These are phyloP conservation scores for Leguminivora glycinivorella DNA, from an alignment of 1,140 invertebrate species.

Conservation along the genomic window DNA sequence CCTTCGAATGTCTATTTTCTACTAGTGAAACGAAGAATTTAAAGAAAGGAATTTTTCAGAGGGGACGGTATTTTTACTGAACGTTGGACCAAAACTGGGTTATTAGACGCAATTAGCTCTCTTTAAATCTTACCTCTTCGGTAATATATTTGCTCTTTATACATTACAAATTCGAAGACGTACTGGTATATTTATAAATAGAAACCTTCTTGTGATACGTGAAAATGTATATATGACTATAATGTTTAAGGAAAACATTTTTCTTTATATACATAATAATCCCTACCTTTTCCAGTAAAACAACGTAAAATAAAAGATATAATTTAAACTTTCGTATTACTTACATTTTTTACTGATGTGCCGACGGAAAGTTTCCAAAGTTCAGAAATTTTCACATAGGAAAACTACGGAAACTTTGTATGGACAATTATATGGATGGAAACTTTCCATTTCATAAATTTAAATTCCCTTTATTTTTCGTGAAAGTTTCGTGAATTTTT, in stretches of 20 bases:
- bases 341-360: no score
- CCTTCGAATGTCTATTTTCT: conserved; percentile 66
- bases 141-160: conserved; percentile 23
- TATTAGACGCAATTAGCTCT: conserved; percentile 58
- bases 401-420: no score
- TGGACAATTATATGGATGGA: no score
- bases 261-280: conserved; percentile 28
- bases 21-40: conserved; percentile 39
- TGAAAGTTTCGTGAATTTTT: no score
- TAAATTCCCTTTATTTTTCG: no score
- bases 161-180: conserved; percentile 19
- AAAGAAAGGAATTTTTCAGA: conserved; percentile 37
- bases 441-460: no score
- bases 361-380: no score
- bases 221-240: conserved; percentile 31
- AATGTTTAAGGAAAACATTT: conserved; percentile 24
- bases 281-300: conserved; percentile 25
- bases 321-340: conserved; percentile 6
- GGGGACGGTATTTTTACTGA: conserved; percentile 46
- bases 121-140: conserved; percentile 39
- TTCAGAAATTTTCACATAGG: no score
- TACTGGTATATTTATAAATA: conserved; percentile 35
- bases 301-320: conserved; percentile 2
- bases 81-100: conserved; percentile 66
- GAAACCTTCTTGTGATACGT: conserved; percentile 41